Conservation (phyloP, 2,888 invertebrate genomes). For the Limnephilus auricula region DNA sequence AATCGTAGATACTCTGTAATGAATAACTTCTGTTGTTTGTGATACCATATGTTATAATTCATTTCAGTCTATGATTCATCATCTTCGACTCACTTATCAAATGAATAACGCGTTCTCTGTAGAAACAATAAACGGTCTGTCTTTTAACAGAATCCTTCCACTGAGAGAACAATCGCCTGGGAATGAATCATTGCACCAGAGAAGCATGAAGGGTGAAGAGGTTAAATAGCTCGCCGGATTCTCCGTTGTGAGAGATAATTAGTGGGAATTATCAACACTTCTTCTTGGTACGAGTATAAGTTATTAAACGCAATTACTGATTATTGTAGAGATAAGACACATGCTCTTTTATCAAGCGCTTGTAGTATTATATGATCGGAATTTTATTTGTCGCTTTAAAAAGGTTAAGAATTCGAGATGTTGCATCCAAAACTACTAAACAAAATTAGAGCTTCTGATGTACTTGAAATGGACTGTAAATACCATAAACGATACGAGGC, state of each 20-base stretch:
- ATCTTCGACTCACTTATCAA: neutral
- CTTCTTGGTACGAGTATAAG: neutral
- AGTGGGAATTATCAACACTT: neutral
- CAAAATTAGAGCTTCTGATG: no score
- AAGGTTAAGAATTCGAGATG: no score
- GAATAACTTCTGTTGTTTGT: no score
- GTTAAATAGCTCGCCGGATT: constrained; percentile 6
- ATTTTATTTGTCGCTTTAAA: no score
- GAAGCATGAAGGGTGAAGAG: neutral
- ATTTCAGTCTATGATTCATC: neutral
- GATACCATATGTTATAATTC: no score
- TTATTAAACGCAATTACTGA: neutral
- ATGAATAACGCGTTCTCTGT: neutral
- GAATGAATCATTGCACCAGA: neutral
- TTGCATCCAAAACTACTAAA: no score
- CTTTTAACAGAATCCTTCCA: neutral
- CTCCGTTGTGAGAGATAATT: neutral
- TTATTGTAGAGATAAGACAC: neutral
- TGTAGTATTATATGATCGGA: neutral
- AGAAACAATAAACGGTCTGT: neutral
- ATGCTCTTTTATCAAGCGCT: neutral
- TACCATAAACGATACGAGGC: no score
- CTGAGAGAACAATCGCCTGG: neutral
- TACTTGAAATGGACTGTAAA: no score
- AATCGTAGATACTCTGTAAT: no score